A percentile compares a stretch with the other conserved stretches of the same genome.
These are phyloP conservation scores for Eidolon helvum DNA, from an alignment of 2,113 vertebrate species.

Conservation along the genomic window DNA sequence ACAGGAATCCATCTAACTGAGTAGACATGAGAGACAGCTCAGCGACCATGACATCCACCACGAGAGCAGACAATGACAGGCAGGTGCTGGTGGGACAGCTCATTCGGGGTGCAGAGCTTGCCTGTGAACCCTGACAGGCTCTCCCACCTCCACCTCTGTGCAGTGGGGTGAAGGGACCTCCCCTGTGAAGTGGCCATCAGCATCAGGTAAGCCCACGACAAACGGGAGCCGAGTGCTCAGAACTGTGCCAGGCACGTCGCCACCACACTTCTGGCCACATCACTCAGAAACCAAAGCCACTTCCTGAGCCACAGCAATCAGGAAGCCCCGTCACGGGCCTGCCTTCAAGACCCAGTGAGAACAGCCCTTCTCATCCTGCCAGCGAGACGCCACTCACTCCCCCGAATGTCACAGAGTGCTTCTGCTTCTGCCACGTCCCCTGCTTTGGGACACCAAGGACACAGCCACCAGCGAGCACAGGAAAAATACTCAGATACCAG, in stretches of 20 bases:
- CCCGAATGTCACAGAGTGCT: neutral
- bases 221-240: too few relatives aligned
- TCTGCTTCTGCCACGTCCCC: neutral
- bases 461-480: neutral
- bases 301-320: neutral
- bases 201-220: neutral
- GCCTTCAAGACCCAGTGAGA: neutral
- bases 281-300: neutral
- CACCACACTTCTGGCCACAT: neutral
- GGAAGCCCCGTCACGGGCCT: neutral
- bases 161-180: neutral
- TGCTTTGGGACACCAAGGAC: neutral
- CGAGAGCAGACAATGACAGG: neutral
- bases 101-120: neutral
- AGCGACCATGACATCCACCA: neutral
- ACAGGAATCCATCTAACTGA: neutral
- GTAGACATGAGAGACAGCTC: neutral
- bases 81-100: neutral
- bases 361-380: neutral
- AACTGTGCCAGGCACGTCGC: neutral
- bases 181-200: neutral
- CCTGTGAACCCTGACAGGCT: neutral
- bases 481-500: neutral
- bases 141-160: neutral
- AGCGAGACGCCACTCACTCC: neutral